Evolutionary conservation across 2,888 invertebrate species (phyloP), one percentile per base, ranked within the genome.

Genomic region (Himalopsyche kuldschensis): DNA sequence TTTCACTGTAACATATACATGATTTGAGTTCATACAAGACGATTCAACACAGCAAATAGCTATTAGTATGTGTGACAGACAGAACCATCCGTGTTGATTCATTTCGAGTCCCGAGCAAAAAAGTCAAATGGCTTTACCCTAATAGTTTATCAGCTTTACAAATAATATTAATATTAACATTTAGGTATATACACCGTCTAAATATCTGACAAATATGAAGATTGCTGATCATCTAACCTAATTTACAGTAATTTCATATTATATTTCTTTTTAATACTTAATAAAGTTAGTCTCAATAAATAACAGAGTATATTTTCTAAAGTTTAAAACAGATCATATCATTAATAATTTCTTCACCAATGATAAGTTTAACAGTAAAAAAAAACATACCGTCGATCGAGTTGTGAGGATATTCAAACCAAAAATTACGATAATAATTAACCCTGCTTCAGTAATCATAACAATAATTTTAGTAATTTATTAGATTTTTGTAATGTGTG

Each of bases 281-380:
- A 69, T 69, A 69, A 69, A 69, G 69, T 69, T 69, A 69, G 69
- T 69, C 69, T 69, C 69, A 69, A 69, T 69, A 69, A 69, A 69
- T 69, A 69, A 69, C 69, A 27, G 69, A 69, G 24, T 69, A 69
- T 69, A 69, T 27, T 69, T 69, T 69, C 30, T 69, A 69, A 69
- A 27, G 30, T 27, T 69, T 69, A 69, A 69, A 69, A 69, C 69
- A 69, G 69, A 69, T 69, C 69, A 27, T 69, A 69, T 24, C 4
- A 69, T 30, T 69, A 69, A 69, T 30, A 69, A 69, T 69, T 69
- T 69, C 20, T 27, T 30, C 69, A 69, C 69, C 69, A 15, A 69
- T 69, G 11, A 63, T 48, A 27, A 69, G 30, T 69, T 69, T 11
- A 69, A 69, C 69, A 69, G 69, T 69, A 69, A 69, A 69, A 69